Base-by-base conservation (phyloP, 2,113 vertebrate species). In the Tursiops truncatus region DNA sequence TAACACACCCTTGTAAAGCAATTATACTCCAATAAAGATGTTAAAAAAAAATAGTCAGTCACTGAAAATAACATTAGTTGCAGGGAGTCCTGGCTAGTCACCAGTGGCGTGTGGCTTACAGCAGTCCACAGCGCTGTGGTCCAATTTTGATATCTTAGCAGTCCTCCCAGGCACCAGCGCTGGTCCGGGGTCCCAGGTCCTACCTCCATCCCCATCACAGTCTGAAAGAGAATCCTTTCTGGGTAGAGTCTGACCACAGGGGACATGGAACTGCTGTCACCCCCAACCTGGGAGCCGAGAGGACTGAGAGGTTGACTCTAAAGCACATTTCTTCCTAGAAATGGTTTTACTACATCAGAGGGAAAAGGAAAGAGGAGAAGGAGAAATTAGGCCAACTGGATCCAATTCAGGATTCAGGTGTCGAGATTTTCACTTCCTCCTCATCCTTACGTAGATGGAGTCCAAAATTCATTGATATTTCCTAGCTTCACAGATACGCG, bases 81-180 rank as follows among this genome's bases (percentile, higher is more conserved):
- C 33, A 70, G 23, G 26, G 68, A 36, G 31, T 60, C n/a, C 44
- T 38, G 11, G 33, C 38, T 47, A 60, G 50, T 44, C 8, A 3
- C 73, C 13, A 36, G 9, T 6, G 8, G 8, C 3, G 21, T 14
- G 33, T 26, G 47, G n/a, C 12, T 2, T 56, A 15, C 2, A 20
- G 21, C 1, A n/a, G 89, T 5, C 50, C 28, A 10, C 2, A 28
- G 11, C 1, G 2, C 2, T 31, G 2, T 28, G 71, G n/a, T 23
- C 25, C 79, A 79, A 2, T 41, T 10, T 56, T 33, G 50, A 25
- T 2, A 12, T 71, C 4, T 15, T 21, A 8, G 26, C 23, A 0
- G 0, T 44, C 41, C 26, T 15, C 23, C 12, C 0, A 14, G 33
- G 26, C 3, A 4, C 50, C 5, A 4, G 4, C 12, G 41, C 50